A percentile compares a stretch with the other conserved stretches of the same genome.
Conservation (phyloP, 2,113 vertebrate genomes). For the Genyomyrus donnyi region DNA sequence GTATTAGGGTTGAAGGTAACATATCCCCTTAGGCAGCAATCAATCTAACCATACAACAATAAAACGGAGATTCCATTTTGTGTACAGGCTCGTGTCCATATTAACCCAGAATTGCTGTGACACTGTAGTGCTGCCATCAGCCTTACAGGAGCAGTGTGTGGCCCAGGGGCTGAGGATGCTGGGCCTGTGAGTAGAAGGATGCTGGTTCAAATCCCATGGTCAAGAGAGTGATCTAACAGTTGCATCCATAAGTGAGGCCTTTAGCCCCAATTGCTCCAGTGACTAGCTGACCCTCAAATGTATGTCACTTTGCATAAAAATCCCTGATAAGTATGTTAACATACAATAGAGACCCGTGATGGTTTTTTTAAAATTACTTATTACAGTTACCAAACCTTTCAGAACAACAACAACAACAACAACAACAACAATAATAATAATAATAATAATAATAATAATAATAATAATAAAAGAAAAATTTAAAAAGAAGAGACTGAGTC, state of each 20-base stretch:
- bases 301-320: background rate
- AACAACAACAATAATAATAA: background rate
- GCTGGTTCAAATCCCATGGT: background rate
- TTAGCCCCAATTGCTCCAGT: background rate
- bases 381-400: background rate
- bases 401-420: background rate
- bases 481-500: too few species aligned
- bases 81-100: background rate
- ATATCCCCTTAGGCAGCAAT: background rate
- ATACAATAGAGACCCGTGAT: background rate
- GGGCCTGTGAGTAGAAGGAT: background rate
- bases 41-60: background rate
- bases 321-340: background rate
- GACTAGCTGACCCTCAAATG: background rate
- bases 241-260: background rate
- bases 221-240: background rate
- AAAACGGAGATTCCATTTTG: background rate
- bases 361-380: background rate
- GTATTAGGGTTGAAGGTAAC: slow-evolving; percentile 22
- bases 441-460: too few species aligned
- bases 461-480: too few species aligned
- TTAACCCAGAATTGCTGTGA: background rate
- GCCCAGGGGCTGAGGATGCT: background rate
- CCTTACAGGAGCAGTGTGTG: background rate
- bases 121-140: background rate